phyloP scores from a whole-genome alignment of 1,140 invertebrate genomes.

The Cyphomyrmex costatus region DNA sequence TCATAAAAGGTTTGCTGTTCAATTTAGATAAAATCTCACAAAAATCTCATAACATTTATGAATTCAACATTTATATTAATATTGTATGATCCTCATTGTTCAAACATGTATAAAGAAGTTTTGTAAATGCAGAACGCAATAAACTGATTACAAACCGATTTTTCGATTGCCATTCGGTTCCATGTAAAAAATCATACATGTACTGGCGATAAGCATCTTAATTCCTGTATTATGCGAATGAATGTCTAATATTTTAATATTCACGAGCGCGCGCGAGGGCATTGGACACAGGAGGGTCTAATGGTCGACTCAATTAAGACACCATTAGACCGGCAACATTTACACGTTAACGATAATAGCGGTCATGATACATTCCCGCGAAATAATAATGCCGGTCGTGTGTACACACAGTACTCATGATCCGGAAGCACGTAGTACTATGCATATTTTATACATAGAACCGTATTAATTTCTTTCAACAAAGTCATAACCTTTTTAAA shows the following conservation, averaged over 20 bases:
- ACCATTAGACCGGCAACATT: constrained; percentile 81
- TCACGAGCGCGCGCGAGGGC: constrained; percentile 20
- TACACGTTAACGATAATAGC: constrained; percentile 83
- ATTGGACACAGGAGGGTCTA: constrained; percentile 76
- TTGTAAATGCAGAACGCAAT: not conserved
- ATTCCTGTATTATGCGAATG: constrained; percentile 76
- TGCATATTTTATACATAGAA: not conserved
- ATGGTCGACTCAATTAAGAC: constrained; percentile 83
- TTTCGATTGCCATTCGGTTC: not conserved
- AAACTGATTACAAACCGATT: not conserved
- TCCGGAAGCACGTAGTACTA: constrained; percentile 44
- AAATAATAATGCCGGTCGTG: constrained; percentile 69
- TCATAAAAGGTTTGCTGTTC: not conserved
- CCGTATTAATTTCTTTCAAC: constrained; percentile 63
- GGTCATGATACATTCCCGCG: constrained; percentile 79
- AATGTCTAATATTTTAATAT: constrained; percentile 79
- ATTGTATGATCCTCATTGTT: not conserved
- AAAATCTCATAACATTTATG: not conserved
- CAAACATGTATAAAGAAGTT: not conserved
- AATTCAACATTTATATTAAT: not conserved
- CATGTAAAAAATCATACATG: not conserved
- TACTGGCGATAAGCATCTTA: constrained; percentile 40
- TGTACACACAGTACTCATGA: constrained; percentile 22
- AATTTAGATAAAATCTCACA: not conserved
- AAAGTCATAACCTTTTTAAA: not conserved